phyloP scores from a whole-genome alignment of 2,797 vertebrate genomes.

The Rhodeus uyekii region DNA sequence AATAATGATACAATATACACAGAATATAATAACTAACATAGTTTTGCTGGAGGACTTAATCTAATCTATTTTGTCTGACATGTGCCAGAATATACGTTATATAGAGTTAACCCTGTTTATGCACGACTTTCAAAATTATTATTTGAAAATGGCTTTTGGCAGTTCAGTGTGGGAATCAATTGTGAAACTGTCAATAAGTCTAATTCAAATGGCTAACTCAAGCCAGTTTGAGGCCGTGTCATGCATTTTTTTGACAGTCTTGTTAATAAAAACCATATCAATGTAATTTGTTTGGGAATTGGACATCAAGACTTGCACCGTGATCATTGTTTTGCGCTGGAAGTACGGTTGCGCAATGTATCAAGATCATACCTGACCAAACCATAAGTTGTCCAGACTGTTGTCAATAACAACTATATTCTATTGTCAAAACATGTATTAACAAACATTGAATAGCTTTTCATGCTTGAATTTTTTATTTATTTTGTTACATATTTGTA shows the following conservation, averaged over 20 bases:
- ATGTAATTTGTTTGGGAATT: not conserved
- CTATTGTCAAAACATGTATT: not conserved
- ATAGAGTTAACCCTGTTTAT: not conserved
- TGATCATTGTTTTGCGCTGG: not conserved
- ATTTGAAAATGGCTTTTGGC: not conserved
- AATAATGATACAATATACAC: not conserved
- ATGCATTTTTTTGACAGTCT: not conserved
- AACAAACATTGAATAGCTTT: too few species aligned
- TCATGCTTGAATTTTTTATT: not conserved
- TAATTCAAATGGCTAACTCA: not conserved
- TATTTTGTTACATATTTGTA: too few species aligned
- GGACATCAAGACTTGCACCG: not conserved
- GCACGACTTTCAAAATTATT: not conserved
- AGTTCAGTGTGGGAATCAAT: not conserved
- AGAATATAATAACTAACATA: not conserved
- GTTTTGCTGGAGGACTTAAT: not conserved
- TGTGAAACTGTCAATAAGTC: not conserved
- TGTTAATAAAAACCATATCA: not conserved
- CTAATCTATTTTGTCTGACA: not conserved
- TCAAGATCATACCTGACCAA: not conserved
- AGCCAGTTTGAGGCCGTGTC: not conserved
- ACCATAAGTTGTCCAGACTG: not conserved
- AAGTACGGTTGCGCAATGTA: not conserved
- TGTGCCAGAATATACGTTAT: too few species aligned
- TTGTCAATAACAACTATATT: not conserved